A percentile compares a stretch with the other conserved stretches of the same genome.
Evolutionary conservation across 2,113 vertebrate species (phyloP).

Genomic region (Cygnus atratus): DNA sequence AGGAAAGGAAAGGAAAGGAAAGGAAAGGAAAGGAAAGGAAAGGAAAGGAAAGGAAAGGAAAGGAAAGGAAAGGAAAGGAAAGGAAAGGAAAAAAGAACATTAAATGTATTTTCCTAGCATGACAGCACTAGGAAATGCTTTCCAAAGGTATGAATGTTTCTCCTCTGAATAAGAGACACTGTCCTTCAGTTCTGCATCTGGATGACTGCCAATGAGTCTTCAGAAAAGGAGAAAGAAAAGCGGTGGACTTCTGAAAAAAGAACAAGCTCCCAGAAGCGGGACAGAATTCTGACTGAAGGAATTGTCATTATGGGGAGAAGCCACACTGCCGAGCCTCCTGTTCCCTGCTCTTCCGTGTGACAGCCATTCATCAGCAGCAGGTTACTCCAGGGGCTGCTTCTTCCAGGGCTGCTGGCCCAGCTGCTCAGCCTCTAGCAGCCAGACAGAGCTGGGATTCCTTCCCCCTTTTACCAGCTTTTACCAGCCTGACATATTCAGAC

Average conservation of each 20-base stretch:
- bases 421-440: background rate
- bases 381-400: background rate
- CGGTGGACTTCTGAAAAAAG: background rate
- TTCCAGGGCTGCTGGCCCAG: background rate
- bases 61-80: background rate
- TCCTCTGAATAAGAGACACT: background rate
- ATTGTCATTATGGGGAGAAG: background rate
- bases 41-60: too few relatives aligned
- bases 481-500: background rate
- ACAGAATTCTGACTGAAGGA: background rate
- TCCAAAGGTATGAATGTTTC: background rate
- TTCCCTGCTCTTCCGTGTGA: background rate
- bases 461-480: background rate
- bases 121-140: background rate
- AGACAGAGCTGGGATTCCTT: background rate
- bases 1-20: too few relatives aligned
- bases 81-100: background rate
- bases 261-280: background rate
- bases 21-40: too few relatives aligned
- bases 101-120: background rate
- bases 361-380: background rate
- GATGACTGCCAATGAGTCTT: background rate
- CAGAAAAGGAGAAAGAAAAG: background rate
- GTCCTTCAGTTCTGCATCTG: background rate
- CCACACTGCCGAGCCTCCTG: background rate